These are phyloP conservation scores for Lepidurus packardi DNA, from an alignment of 1,140 invertebrate genomes.

Conservation along the genomic window DNA sequence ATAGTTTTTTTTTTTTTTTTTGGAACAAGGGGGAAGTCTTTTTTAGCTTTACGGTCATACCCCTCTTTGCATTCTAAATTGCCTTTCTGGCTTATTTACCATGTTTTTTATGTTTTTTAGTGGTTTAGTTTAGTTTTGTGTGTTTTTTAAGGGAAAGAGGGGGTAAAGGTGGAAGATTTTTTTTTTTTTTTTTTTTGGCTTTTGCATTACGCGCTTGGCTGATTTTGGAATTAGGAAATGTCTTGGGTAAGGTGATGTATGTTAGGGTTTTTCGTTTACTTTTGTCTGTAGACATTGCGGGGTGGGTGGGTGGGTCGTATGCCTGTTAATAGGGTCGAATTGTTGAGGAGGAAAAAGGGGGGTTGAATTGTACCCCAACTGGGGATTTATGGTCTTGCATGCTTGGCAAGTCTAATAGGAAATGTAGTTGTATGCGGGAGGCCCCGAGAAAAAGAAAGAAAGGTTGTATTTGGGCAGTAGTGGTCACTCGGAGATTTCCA, in stretches of 20 bases:
- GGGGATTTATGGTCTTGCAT: conserved; percentile 18
- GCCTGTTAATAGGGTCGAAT: background rate
- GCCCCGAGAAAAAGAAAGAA: background rate
- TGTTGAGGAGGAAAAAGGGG: background rate
- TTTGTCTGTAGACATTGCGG: conserved; percentile 5
- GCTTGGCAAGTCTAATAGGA: conserved; percentile 5
- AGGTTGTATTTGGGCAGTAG: background rate
- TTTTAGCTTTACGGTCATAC: background rate
- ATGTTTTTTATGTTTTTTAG: background rate
- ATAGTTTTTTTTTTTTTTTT: background rate
- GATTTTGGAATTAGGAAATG: conserved; percentile 11
- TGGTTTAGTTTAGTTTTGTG: too few species aligned
- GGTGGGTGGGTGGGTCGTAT: background rate
- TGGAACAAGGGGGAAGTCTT: background rate
- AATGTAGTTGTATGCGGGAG: conserved; percentile 21
- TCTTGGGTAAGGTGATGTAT: conserved; percentile 21
- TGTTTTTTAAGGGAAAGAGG: background rate
- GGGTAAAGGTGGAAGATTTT: background rate
- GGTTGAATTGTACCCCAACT: conserved; percentile 9
- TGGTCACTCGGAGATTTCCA: conserved; percentile 4
- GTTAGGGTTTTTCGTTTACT: conserved; percentile 1
- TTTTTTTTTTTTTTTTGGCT: background rate
- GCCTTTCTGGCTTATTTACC: background rate
- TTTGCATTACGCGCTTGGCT: conserved; percentile 14
- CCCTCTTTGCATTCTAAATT: conserved; percentile 10